These are phyloP conservation scores for Beris chalybata DNA, from an alignment of 2,888 invertebrate species.

Conservation along the genomic window DNA sequence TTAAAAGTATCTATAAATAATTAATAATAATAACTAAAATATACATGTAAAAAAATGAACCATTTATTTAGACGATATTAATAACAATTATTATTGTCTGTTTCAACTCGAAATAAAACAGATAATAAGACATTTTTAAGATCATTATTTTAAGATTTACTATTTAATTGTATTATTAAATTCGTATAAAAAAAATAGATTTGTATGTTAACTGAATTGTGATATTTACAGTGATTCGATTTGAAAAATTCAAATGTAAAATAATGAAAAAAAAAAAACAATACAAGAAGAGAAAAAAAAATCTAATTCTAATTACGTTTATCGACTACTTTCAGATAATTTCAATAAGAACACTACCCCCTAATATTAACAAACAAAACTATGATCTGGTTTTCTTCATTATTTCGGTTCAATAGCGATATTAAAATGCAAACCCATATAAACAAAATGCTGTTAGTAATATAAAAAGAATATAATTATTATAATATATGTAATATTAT, in stretches of 20 bases:
- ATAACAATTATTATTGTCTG: slow-evolving; percentile 11
- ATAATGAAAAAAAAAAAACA: slow-evolving; percentile 2
- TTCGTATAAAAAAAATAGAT: slow-evolving; percentile 39
- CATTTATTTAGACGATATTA: no score
- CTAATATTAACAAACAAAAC: not conserved
- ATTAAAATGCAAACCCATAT: no score
- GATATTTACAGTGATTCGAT: slow-evolving; percentile 58
- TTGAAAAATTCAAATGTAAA: slow-evolving; percentile 40
- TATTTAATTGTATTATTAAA: slow-evolving; percentile 37
- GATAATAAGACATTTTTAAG: slow-evolving; percentile 5
- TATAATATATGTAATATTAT: no score
- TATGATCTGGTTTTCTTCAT: no score
- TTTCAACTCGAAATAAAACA: slow-evolving; percentile 20
- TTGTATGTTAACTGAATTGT: slow-evolving; percentile 55
- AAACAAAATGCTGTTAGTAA: no score
- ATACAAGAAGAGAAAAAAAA: not conserved
- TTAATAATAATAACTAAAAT: slow-evolving; percentile 1
- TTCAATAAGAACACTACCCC: not conserved
- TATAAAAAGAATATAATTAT: no score
- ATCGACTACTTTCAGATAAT: not conserved
- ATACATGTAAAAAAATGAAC: slow-evolving; percentile 13
- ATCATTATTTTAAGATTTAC: slow-evolving; percentile 34
- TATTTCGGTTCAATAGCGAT: no score
- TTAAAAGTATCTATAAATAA: no score
- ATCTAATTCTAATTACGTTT: not conserved